Evolutionary conservation across 2,113 vertebrate genomes (phyloP), one percentile per base, ranked within the genome.

Genomic region (Cheilinus undulatus): DNA sequence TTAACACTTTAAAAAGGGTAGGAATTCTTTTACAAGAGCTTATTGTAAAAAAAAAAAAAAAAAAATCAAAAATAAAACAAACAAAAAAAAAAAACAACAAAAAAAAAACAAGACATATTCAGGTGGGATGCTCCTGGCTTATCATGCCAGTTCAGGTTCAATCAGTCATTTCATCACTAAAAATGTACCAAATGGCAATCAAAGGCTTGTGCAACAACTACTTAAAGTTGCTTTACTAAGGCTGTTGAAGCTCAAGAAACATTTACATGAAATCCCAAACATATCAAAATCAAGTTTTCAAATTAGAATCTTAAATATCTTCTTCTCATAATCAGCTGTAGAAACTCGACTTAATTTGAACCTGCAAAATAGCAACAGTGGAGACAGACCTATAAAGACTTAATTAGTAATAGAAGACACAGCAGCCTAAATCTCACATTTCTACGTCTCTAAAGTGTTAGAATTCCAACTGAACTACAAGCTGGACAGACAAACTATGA

Each of bases 401-500:
- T 28, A 7, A 79, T 83, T 86, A 88, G 83, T 78, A 40, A 76
- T 53, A 56, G 57, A 51, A 0, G 51, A 53, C 61, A 51, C 34
- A 69, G 46, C 60, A 57, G 67, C 20, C 66, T 20, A 9, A 23
- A 2, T 58, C 26, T 61, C 13, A 1, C 13, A 17, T 67, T 13
- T 73, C 50, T 73, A 57, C 22, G 32, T 43, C 23, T 78, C 77
- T 84, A 87, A 56, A 4, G 57, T 4, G 77, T 86, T 82, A 84
- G 56, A 23, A 71, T 60, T 69, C 80, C 42, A 53, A 67, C 81
- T 72, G 79, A 58, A 20, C 84, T 88, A 90, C 61, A 84, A 83
- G 79, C 73, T 36, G 93, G 87, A 93, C 83, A 80, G 72, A 77
- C 74, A 83, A 68, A 74, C 69, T 63, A 48, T 12, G 5, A 27